Conservation (phyloP, 2,888 invertebrate genomes). For the Therioaphis trifolii region DNA sequence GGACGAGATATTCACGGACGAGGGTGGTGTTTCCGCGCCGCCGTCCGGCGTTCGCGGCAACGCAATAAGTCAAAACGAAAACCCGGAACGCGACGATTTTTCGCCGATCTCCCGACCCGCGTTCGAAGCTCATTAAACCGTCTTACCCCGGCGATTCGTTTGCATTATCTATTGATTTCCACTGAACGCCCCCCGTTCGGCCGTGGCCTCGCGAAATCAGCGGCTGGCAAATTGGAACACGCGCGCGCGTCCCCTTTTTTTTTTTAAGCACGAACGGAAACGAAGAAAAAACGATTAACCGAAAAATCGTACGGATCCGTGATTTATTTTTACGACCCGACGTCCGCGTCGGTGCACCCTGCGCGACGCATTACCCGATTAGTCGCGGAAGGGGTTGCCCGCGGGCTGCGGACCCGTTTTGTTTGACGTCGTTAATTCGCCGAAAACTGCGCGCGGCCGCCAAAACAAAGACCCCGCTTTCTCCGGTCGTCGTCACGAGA, state of each 20-base stretch:
- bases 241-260: constrained; percentile 49
- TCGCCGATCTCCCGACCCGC: too few species aligned
- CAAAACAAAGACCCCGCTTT: not conserved
- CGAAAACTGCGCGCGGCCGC: not conserved
- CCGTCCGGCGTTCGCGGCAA: too few species aligned
- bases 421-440: constrained; percentile 4
- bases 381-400: constrained; percentile 51
- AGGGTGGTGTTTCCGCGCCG: too few species aligned
- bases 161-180: constrained; percentile 43
- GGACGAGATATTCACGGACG: too few species aligned
- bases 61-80: too few species aligned
- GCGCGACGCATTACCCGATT: constrained; percentile 46
- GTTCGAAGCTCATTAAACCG: too few species aligned
- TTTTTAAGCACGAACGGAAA: constrained; percentile 40
- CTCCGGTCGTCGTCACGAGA: too few species aligned
- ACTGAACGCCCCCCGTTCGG: constrained; percentile 1
- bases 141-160: not conserved
- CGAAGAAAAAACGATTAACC: constrained; percentile 58
- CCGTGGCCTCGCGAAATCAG: constrained; percentile 5
- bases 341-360: constrained; percentile 50
- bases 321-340: constrained; percentile 58
- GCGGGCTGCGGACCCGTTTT: not conserved
- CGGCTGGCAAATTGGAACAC: constrained; percentile 54
- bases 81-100: too few species aligned
- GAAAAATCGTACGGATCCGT: constrained; percentile 58